Evolutionary conservation across 2,113 vertebrate species (phyloP).

Genomic region (Megaleporinus macrocephalus): DNA sequence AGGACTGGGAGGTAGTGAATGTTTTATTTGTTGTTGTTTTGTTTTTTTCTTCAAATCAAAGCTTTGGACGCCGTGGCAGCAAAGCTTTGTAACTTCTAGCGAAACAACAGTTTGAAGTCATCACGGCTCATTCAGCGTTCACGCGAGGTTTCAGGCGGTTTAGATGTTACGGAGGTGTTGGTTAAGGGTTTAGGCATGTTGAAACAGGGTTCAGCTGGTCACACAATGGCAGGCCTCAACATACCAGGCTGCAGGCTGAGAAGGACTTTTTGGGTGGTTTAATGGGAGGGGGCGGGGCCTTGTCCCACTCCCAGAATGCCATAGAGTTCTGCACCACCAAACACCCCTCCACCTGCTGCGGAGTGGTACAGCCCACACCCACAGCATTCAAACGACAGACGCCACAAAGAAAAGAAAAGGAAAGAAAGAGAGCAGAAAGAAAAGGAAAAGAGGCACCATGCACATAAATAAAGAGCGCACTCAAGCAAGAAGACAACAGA

Average conservation of each 20-base stretch:
- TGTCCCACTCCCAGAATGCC: conserved; percentile 95
- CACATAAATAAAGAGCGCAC: conserved; percentile 69
- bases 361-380: conserved; percentile 59
- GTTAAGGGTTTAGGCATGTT: conserved; percentile 25
- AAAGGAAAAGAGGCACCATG: conserved; percentile 76
- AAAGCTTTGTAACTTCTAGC: background rate
- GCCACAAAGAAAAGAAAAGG: conserved; percentile 48
- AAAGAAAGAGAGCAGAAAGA: conserved; percentile 64
- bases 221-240: conserved; percentile 74
- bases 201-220: conserved; percentile 26
- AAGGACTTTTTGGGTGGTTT: conserved; percentile 94
- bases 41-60: too few relatives aligned
- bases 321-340: conserved; percentile 89
- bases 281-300: conserved; percentile 83
- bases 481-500: conserved; percentile 42
- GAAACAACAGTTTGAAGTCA: background rate
- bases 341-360: conserved; percentile 84
- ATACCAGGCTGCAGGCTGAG: conserved; percentile 94
- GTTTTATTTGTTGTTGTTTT: too few relatives aligned
- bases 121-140: conserved; percentile 1
- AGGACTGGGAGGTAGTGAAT: background rate
- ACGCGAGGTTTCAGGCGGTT: background rate
- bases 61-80: background rate
- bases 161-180: background rate
- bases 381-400: conserved; percentile 31